phyloP scores from a whole-genome alignment of 1,140 invertebrate species.

The Brachionus calyciflorus region DNA sequence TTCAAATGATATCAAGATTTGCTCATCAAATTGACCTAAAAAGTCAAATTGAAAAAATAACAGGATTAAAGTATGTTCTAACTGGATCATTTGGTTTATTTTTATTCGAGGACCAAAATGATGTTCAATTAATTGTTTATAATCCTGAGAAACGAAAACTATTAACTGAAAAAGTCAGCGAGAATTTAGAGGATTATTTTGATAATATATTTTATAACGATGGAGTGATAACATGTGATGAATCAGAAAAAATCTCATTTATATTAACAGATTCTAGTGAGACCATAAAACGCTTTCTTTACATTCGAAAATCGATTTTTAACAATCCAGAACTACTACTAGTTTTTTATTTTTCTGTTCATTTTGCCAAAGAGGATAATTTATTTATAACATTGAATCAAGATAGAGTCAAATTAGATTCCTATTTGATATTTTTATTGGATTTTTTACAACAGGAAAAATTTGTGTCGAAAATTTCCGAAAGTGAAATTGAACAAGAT shows the following conservation, averaged over 20 bases:
- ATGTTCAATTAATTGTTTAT: neutral
- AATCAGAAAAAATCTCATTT: neutral
- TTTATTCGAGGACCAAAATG: slow-evolving; percentile 5
- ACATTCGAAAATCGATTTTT: slow-evolving; percentile 2
- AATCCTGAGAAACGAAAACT: neutral
- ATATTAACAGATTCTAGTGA: neutral
- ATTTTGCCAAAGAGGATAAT: slow-evolving; percentile 1
- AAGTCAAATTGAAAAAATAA: neutral
- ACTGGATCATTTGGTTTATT: neutral
- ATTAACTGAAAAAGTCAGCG: neutral
- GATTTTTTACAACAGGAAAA: neutral
- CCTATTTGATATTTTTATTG: neutral
- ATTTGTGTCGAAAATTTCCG: neutral
- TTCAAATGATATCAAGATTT: neutral
- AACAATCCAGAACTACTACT: neutral
- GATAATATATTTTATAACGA: neutral
- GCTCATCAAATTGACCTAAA: neutral
- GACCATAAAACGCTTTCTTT: neutral
- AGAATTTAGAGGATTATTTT: slow-evolving; percentile 6
- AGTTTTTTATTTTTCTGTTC: slow-evolving; percentile 8
- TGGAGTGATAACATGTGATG: neutral
- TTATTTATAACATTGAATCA: neutral
- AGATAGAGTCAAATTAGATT: slow-evolving; percentile 3
- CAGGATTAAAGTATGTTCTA: neutral
- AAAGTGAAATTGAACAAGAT: neutral